Evolutionary conservation across 2,888 invertebrate genomes (phyloP).

Genomic region (Arge pagana): DNA sequence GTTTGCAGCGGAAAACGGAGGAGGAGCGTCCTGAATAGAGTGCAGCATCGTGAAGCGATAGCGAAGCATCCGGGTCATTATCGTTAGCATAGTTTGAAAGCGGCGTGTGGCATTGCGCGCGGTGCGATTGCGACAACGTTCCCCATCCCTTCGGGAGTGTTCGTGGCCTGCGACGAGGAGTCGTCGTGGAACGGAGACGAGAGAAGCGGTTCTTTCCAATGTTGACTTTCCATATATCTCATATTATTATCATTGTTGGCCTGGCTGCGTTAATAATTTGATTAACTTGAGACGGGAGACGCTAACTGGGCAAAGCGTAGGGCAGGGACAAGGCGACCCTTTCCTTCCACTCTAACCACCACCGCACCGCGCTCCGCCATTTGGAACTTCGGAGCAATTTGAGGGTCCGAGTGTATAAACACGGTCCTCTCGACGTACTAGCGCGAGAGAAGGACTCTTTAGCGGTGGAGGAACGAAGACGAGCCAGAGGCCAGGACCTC

Average conservation of each 20-base stretch:
- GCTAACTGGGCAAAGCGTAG: conserved; percentile 35
- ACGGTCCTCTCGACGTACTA: conserved; percentile 11
- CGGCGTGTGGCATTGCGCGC: conserved; percentile 44
- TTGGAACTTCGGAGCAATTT: conserved; percentile 37
- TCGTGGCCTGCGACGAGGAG: no score
- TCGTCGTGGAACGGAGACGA: neutral
- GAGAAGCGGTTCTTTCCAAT: neutral
- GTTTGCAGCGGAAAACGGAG: conserved; percentile 1
- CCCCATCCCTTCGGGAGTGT: no score
- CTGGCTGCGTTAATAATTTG: conserved; percentile 36
- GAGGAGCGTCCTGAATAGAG: neutral
- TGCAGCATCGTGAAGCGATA: conserved; percentile 12
- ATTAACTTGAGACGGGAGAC: conserved; percentile 36
- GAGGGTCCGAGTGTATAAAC: conserved; percentile 36
- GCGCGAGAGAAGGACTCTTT: conserved; percentile 28
- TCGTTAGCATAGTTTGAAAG: conserved; percentile 36
- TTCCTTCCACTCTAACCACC: neutral
- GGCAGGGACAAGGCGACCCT: conserved; percentile 12
- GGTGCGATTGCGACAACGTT: conserved; percentile 36
- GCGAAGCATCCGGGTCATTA: conserved; percentile 22
- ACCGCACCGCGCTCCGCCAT: neutral
- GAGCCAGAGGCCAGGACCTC: conserved; percentile 19
- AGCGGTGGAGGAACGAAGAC: conserved; percentile 17
- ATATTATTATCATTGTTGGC: conserved; percentile 21
- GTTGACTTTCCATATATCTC: conserved; percentile 31